Evolutionary conservation across 2,113 vertebrate genomes (phyloP), one percentile per base, ranked within the genome.

Genomic region (Balaeniceps rex): DNA sequence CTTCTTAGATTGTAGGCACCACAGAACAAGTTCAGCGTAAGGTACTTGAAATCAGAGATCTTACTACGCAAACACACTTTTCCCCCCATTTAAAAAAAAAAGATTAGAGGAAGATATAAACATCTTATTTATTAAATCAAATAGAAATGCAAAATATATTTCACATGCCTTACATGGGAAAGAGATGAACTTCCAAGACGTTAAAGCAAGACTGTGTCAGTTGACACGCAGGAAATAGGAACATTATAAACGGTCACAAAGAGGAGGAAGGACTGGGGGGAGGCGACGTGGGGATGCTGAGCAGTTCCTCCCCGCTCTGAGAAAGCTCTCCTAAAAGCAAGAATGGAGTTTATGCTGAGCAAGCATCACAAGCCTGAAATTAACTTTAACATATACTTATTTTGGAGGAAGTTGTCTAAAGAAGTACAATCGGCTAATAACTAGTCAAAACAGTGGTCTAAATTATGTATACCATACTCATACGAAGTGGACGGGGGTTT

Each of bases 41-140:
- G 31, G 54, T 36, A 79, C 31, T 33, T 52, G 58, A 87, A 94
- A 93, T 40, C 24, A 31, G 44, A 75, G 29, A 57, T 52, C 84
- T 87, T 54, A 70, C 81, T 87, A 68, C 0, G 2, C 36, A 93
- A 84, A 72, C 80, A 54, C 70, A 47, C 25, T 72, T 91, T 75
- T n/a, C 29, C 54, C 54, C 47, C 36, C 72, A 60, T 78, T 87
- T 66, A 47, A 47, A 96, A 55, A 95, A 87, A 88, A 91, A 75
- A 91, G 93, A 94, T 72, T 54, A 96, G 81, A 93, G 70, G 63
- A 93, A 95, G 91, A 94, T 95, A 97, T 36, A 94, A 95, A 95
- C 87, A 87, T 90, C 83, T 95, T 51, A 91, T 95, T 95, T 97
- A 96, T 95, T 97, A 95, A 97, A 97, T 94, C 95, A 97, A 95